Percentiles rank a stretch among this genome's conserved stretches.
Evolutionary conservation across 2,113 vertebrate genomes (phyloP).

Genomic region (Cervus canadensis): DNA sequence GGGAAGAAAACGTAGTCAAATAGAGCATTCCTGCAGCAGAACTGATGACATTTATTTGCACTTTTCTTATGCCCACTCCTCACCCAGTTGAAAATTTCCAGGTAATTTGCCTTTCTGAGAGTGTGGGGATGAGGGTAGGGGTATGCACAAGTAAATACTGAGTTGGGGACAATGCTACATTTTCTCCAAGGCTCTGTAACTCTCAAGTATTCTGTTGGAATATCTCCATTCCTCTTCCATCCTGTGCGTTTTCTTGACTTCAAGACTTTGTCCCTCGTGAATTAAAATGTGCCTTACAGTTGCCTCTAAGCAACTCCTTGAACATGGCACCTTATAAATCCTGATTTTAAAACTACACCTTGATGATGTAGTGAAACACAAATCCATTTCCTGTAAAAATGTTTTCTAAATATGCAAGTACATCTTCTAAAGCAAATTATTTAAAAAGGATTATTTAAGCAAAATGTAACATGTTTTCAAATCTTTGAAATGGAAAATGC

Average conservation of each 20-base stretch:
- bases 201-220: not conserved
- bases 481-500: constrained; percentile 26
- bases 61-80: not conserved
- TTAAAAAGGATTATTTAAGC: constrained; percentile 26
- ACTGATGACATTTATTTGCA: not conserved
- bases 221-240: not conserved
- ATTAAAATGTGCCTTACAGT: constrained; percentile 15
- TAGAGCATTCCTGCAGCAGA: not conserved
- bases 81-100: not conserved
- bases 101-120: not conserved
- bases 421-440: not conserved
- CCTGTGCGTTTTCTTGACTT: not conserved
- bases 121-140: no score
- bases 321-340: not conserved
- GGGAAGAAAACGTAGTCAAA: not conserved
- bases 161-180: not conserved
- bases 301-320: not conserved
- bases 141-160: rapidly evolving
- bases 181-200: not conserved
- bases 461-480: constrained; percentile 35
- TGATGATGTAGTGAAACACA: not conserved
- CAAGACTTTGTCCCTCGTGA: not conserved
- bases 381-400: constrained; percentile 13
- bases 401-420: constrained; percentile 2
- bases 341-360: not conserved